These are phyloP conservation scores for Sarcophaga subvicina DNA, from an alignment of 2,888 invertebrate species.

Conservation along the genomic window DNA sequence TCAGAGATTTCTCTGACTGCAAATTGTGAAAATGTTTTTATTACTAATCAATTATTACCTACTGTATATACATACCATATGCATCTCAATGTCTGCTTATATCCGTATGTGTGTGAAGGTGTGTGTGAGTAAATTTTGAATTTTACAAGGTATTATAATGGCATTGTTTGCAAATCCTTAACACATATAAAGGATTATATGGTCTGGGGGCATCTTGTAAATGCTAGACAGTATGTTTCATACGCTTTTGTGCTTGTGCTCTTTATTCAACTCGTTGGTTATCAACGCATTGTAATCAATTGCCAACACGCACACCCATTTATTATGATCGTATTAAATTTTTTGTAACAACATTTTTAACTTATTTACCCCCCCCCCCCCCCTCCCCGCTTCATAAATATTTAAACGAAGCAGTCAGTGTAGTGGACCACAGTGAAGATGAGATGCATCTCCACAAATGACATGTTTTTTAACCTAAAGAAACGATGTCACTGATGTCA, in stretches of 20 bases:
- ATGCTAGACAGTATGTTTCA: conserved; percentile 38
- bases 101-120: conserved; percentile 1
- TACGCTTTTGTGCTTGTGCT: neutral
- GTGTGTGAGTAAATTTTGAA: conserved; percentile 20
- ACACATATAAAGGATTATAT: conserved; percentile 65
- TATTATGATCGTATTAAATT: conserved; percentile 59
- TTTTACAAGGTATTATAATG: conserved; percentile 56
- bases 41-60: neutral
- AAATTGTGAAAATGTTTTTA: no score
- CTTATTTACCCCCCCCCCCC: neutral
- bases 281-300: conserved; percentile 45
- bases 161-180: conserved; percentile 62
- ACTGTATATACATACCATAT: neutral
- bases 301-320: conserved; percentile 44
- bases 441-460: neutral
- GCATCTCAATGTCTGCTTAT: neutral
- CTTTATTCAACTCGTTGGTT: conserved; percentile 6
- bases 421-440: conserved; percentile 37
- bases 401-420: neutral
- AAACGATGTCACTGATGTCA: conserved; percentile 48
- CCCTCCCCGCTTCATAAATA: neutral
- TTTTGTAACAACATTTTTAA: conserved; percentile 27
- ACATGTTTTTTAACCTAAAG: conserved; percentile 35
- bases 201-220: conserved; percentile 48
- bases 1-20: no score